These are phyloP conservation scores for Chiloscyllium plagiosum DNA, from an alignment of 2,113 vertebrate genomes.

Conservation along the genomic window DNA sequence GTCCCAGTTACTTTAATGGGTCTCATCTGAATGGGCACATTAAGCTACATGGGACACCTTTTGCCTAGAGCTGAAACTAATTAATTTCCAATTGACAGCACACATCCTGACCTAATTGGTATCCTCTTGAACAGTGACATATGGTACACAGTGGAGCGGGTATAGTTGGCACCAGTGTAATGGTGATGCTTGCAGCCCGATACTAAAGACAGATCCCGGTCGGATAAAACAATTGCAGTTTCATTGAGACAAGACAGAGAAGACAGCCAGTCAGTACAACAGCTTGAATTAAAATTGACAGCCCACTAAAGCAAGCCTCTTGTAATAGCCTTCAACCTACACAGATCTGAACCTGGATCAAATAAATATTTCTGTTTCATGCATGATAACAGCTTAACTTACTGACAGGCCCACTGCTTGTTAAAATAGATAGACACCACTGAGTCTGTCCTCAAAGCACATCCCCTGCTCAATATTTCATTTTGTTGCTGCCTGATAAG, in stretches of 20 bases:
- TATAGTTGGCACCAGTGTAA: not conserved
- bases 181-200: not conserved
- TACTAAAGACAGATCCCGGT: not conserved
- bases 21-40: not conserved
- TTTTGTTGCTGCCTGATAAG: not conserved
- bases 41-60: not conserved
- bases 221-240: not conserved
- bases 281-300: not conserved
- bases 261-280: not conserved
- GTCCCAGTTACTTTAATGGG: conserved; percentile 7
- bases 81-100: conserved; percentile 24
- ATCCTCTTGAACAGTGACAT: not conserved
- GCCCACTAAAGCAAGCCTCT: not conserved
- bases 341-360: not conserved
- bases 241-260: not conserved
- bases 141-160: not conserved
- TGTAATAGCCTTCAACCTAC: not conserved
- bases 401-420: not conserved
- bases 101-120: conserved; percentile 3
- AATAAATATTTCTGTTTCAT: conserved; percentile 16
- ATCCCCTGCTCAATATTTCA: not conserved
- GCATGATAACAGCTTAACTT: not conserved
- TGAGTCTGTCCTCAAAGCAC: not conserved
- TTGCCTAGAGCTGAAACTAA: conserved; percentile 17
- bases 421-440: conserved; percentile 10